Conservation (phyloP, 2,113 vertebrate species). For the Vanacampus margaritifer region DNA sequence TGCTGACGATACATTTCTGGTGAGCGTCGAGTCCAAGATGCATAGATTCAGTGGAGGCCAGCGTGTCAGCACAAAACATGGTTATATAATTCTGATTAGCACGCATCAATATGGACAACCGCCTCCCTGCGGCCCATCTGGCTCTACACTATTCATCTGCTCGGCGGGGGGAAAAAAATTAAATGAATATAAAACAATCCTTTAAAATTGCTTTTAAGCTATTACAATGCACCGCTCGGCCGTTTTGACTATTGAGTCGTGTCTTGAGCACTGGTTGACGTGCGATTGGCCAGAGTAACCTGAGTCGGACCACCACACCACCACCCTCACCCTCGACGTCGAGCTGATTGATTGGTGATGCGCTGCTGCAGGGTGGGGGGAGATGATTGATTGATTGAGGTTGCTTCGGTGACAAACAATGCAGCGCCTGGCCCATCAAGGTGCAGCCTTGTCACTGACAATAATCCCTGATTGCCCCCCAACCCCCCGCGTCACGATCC, state of each 20-base stretch:
- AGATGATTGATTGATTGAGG: constrained; percentile 78
- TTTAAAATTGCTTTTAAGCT: constrained; percentile 34
- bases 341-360: constrained; percentile 65
- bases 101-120: constrained; percentile 24
- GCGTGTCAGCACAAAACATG: constrained; percentile 28
- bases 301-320: constrained; percentile 27
- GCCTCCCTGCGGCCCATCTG: constrained; percentile 43
- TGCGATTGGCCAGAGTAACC: constrained; percentile 58
- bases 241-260: constrained; percentile 50
- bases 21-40: constrained; percentile 59
- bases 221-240: constrained; percentile 40
- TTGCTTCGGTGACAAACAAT: constrained; percentile 74
- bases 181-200: constrained; percentile 59
- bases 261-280: constrained; percentile 40
- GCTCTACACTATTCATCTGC: constrained; percentile 42
- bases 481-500: background rate
- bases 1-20: constrained; percentile 62
- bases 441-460: constrained; percentile 72
- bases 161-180: constrained; percentile 31
- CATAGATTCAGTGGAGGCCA: constrained; percentile 41
- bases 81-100: constrained; percentile 29
- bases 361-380: constrained; percentile 38
- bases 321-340: constrained; percentile 30
- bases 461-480: constrained; percentile 65
- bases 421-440: constrained; percentile 63